Percentiles rank a stretch among this genome's conserved stretches.
phyloP scores from a whole-genome alignment of 2,797 vertebrate species.

The Cossypha polioptera region DNA sequence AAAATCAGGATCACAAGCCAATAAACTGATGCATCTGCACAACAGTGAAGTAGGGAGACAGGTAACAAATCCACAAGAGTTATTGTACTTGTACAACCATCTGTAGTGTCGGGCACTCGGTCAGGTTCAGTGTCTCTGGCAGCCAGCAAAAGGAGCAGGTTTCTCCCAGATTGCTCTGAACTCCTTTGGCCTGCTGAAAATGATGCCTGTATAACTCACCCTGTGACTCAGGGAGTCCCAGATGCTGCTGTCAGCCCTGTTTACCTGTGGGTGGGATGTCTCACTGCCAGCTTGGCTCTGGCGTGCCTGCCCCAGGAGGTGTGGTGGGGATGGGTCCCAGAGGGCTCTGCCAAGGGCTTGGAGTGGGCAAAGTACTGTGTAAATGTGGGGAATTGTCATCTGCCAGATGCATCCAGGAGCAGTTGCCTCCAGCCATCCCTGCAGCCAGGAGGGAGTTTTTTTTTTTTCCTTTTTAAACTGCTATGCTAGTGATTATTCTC shows the following conservation, averaged over 20 bases:
- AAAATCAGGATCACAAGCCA: constrained; percentile 91
- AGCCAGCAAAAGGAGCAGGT: neutral
- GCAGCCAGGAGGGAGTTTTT: neutral
- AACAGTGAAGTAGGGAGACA: constrained; percentile 99
- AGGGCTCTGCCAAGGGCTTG: neutral
- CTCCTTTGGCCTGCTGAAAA: constrained; percentile 32
- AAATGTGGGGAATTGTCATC: neutral
- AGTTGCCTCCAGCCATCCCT: neutral
- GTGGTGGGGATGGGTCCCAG: neutral
- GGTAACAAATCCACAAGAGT: constrained; percentile 81
- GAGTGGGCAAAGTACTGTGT: accelerated
- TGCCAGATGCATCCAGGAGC: neutral
- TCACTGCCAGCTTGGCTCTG: neutral
- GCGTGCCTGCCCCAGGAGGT: neutral
- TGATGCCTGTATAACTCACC: neutral
- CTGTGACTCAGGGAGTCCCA: neutral
- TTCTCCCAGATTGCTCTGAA: neutral
- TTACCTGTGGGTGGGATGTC: neutral
- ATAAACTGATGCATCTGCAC: constrained; percentile 99
- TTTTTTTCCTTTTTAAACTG: neutral
- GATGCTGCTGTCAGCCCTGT: neutral
- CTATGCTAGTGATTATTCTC: neutral
- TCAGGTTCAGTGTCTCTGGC: constrained; percentile 6
- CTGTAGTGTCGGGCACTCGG: constrained; percentile 8
- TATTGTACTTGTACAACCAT: constrained; percentile 67